Evolutionary conservation across 2,113 vertebrate species (phyloP), one percentile per base, ranked within the genome.

Genomic region (Cyprinus carpio): DNA sequence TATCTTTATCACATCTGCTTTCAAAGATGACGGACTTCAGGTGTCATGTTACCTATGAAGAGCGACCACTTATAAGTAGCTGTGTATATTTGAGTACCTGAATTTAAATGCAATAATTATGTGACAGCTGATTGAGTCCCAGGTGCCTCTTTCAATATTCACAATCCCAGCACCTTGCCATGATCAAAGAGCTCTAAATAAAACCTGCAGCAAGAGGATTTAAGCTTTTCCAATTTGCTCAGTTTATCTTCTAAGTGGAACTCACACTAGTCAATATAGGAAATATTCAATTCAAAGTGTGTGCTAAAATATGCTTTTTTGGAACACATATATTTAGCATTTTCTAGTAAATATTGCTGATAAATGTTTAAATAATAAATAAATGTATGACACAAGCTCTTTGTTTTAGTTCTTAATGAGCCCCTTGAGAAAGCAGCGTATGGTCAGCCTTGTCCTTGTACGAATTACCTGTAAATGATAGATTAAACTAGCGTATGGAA

Each of bases 391-490:
- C 77, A 83, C 71, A 43, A 51, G n/a, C 29, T 79, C 67, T 72
- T 77, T 83, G 40, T 83, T 87, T 82, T 87, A 40, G 46, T 82
- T 84, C 54, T 37, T 75, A 72, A 86, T 86, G 76, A 78, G 84
- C 62, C 87, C 82, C 87, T 46, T 4, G 81, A 87, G 84, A 75
- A 31, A 13, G 40, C 29, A 51, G 25, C 75, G 79, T 87, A 83
- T 69, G 78, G 87, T 87, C 83, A 77, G 69, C 76, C 74, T 60
- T 83, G 80, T 88, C 84, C 84, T 89, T 86, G 84, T 79, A 75
- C 60, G 86, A 87, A 88, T 89, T 80, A 88, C 80, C 84, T 90
- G 87, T 79, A 87, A 87, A 85, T 87, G 86, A 89, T 87, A 69
- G 84, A 89, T 90, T 90, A 82, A 77, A 75, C 72, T 72, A 87